Percentiles rank a stretch among this genome's conserved stretches.
phyloP scores from a whole-genome alignment of 2,797 vertebrate species.

The Centroberyx gerrardi region DNA sequence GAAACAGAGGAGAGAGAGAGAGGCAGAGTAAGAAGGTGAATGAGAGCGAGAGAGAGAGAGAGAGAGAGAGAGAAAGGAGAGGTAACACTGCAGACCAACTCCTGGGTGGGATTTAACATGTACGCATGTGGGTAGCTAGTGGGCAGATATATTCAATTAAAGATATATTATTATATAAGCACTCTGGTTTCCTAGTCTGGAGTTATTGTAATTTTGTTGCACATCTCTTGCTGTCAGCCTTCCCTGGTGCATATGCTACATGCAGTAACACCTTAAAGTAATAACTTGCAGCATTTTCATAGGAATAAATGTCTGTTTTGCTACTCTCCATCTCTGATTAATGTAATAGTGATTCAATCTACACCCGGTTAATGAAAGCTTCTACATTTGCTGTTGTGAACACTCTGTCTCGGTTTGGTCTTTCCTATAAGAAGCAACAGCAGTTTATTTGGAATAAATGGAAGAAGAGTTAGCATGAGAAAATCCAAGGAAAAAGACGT shows the following conservation, averaged over 20 bases:
- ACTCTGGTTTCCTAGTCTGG: not conserved
- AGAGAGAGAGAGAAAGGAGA: not conserved
- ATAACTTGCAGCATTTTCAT: constrained; percentile 16
- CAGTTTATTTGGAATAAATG: too few relatives aligned
- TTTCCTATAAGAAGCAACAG: too few relatives aligned
- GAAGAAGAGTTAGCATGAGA: too few relatives aligned
- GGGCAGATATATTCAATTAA: too few relatives aligned
- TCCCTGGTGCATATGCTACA: not conserved
- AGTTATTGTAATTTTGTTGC: not conserved
- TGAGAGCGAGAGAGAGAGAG: not conserved
- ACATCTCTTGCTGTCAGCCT: not conserved
- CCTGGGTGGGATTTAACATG: too few relatives aligned
- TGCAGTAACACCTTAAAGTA: not conserved
- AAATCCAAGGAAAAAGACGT: too few relatives aligned
- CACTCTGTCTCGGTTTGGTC: too few relatives aligned
- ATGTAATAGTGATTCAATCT: not conserved
- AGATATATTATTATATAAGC: not conserved
- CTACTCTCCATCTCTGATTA: not conserved
- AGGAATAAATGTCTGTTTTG: constrained; percentile 11
- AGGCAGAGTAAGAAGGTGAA: not conserved
- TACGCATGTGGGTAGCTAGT: too few relatives aligned
- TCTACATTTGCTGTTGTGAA: constrained; percentile 4
- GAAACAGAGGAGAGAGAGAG: not conserved
- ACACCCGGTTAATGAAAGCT: not conserved
- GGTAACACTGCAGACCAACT: constrained; percentile 2